phyloP scores from a whole-genome alignment of 2,113 vertebrate genomes.

The Myotis yumanensis region DNA sequence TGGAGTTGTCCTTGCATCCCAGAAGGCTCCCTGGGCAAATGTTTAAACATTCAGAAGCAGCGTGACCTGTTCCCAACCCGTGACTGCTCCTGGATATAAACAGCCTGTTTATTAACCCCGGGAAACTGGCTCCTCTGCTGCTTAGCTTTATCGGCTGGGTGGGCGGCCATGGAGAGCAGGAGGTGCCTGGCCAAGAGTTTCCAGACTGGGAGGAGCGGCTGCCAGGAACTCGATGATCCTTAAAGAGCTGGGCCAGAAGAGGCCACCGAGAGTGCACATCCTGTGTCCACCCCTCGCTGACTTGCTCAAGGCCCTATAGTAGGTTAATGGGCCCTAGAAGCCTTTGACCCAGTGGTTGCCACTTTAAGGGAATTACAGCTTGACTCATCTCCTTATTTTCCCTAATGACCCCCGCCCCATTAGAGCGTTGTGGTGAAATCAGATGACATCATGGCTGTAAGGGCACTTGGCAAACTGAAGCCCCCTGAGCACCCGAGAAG shows the following conservation, averaged over 20 bases:
- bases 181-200: constrained; percentile 20
- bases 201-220: background rate
- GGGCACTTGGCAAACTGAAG: background rate
- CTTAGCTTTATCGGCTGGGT: background rate
- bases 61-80: constrained; percentile 50
- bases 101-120: constrained; percentile 64
- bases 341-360: background rate
- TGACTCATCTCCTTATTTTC: constrained; percentile 48
- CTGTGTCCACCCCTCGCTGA: background rate
- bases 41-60: constrained; percentile 24
- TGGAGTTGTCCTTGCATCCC: background rate
- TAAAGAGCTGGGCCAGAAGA: background rate
- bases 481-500: background rate
- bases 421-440: constrained; percentile 16
- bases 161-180: background rate
- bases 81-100: constrained; percentile 60
- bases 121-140: background rate
- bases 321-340: background rate
- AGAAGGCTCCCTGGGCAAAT: background rate
- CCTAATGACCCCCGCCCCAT: constrained; percentile 15
- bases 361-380: constrained; percentile 14
- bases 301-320: background rate
- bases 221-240: background rate
- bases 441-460: background rate
- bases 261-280: background rate